A percentile compares a stretch with the other conserved stretches of the same genome.
These are phyloP conservation scores for Apamea epomidion DNA, from an alignment of 2,888 invertebrate species.

Conservation along the genomic window DNA sequence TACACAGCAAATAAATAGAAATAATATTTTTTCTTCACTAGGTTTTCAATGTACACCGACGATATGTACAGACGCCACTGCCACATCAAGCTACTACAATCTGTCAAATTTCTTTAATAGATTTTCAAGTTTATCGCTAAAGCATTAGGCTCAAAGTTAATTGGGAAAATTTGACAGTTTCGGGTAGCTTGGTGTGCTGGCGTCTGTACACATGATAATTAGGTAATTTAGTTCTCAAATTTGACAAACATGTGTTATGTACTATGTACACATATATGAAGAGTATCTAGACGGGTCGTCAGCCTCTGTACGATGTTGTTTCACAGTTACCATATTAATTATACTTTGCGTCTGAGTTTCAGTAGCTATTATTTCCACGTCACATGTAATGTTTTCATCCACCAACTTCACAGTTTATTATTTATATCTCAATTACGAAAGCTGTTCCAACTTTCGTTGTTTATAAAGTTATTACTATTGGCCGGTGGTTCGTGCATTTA, in stretches of 20 bases:
- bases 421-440: slow-evolving; percentile 32
- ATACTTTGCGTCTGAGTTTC: slow-evolving; percentile 29
- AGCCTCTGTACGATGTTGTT: slow-evolving; percentile 12
- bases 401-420: slow-evolving; percentile 32
- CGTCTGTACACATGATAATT: background rate
- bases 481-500: background rate
- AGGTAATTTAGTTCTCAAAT: background rate
- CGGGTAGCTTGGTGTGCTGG: no score
- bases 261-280: background rate
- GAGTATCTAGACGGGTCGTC: slow-evolving; percentile 2
- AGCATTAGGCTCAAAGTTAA: no score
- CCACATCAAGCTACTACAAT: no score
- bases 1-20: background rate
- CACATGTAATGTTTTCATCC: slow-evolving; percentile 19
- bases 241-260: background rate
- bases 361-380: slow-evolving; percentile 40
- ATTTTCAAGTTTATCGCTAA: no score
- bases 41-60: background rate
- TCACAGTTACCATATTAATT: slow-evolving; percentile 43
- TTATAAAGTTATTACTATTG: background rate
- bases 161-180: no score
- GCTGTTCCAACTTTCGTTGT: slow-evolving; percentile 14
- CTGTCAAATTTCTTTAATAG: no score
- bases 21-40: no score
- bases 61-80: background rate